Evolutionary conservation across 1,140 invertebrate genomes (phyloP).

Genomic region (Camponotus vicinus): DNA sequence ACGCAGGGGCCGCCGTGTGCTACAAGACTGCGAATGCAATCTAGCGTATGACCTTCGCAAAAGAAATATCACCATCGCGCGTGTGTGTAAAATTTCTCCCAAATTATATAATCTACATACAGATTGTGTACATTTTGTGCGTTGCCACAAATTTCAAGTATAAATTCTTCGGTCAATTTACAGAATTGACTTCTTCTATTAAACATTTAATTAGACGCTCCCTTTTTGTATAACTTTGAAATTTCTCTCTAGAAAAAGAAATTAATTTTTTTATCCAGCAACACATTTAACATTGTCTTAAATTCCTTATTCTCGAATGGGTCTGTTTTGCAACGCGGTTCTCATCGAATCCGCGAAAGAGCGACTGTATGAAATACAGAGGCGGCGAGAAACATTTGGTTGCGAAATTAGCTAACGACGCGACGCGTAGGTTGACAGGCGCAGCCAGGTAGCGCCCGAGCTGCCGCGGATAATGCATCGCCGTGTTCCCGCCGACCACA

Average conservation of each 20-base stretch:
- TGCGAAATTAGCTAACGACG: conserved; percentile 66
- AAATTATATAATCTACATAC: neutral
- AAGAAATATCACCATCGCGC: conserved; percentile 13
- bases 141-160: neutral
- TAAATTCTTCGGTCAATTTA: neutral
- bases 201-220: neutral
- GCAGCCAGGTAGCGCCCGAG: conserved; percentile 59
- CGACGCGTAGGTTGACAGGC: conserved; percentile 49
- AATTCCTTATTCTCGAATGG: neutral
- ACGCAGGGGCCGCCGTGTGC: conserved; percentile 10
- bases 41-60: conserved; percentile 5
- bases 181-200: neutral
- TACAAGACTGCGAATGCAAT: conserved; percentile 37
- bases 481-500: conserved; percentile 47
- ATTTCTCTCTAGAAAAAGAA: neutral
- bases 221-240: neutral
- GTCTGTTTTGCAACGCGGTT: neutral
- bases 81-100: neutral
- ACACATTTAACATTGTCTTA: neutral
- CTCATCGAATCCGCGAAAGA: neutral
- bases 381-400: conserved; percentile 15
- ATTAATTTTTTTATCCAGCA: neutral
- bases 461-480: conserved; percentile 49
- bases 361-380: neutral
- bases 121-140: no score